Conservation (phyloP, 2,888 invertebrate genomes). For the Hartigia nigra region DNA sequence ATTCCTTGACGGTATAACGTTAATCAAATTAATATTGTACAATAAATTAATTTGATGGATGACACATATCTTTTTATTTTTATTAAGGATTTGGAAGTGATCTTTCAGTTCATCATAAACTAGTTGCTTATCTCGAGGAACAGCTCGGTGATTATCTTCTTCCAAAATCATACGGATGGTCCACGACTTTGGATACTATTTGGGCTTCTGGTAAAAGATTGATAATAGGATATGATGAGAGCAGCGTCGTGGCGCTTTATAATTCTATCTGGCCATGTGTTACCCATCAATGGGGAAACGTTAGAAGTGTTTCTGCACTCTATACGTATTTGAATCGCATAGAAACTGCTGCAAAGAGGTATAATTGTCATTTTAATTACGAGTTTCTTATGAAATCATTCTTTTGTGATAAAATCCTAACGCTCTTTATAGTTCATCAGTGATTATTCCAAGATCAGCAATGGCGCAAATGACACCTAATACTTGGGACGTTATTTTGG, state of each 20-base stretch:
- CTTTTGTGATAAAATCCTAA: not conserved
- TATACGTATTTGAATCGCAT: conserved; percentile 66
- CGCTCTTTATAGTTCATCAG: conserved; percentile 19
- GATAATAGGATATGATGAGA: conserved; percentile 69
- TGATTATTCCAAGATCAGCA: conserved; percentile 68
- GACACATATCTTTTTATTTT: not conserved
- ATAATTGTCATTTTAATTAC: not conserved
- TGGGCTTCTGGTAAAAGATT: conserved; percentile 68
- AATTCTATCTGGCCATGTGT: conserved; percentile 70
- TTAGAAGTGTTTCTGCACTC: conserved; percentile 68
- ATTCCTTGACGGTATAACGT: not conserved
- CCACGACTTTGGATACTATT: conserved; percentile 65
- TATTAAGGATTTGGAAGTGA: conserved; percentile 64
- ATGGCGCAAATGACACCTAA: conserved; percentile 82
- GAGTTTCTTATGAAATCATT: not conserved
- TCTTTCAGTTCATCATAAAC: conserved; percentile 53
- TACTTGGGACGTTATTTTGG: conserved; percentile 72
- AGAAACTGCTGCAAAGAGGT: conserved; percentile 35
- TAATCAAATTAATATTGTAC: not conserved
- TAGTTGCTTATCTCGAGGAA: conserved; percentile 60
- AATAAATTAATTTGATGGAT: not conserved
- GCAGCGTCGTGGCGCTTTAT: conserved; percentile 49
- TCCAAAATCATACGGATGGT: conserved; percentile 65
- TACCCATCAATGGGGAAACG: conserved; percentile 77
- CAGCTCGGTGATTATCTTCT: conserved; percentile 60